phyloP scores from a whole-genome alignment of 2,113 vertebrate species.

The Tympanuchus pallidicinctus region DNA sequence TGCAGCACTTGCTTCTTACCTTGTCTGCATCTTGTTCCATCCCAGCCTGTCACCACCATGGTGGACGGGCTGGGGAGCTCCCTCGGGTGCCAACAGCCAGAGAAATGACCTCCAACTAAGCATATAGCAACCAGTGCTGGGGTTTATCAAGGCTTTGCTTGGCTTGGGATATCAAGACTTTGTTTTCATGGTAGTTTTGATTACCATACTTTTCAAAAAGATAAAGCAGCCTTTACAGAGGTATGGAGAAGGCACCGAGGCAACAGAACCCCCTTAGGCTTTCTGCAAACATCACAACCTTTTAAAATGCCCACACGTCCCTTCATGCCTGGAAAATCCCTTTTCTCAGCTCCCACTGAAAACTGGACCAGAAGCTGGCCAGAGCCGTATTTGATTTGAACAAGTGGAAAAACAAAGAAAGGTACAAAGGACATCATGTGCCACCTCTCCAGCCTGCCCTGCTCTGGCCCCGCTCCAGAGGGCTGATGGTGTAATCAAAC shows the following conservation, averaged over 20 bases:
- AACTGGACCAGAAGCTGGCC: background rate
- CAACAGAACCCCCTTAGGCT: background rate
- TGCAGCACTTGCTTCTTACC: fast-evolving
- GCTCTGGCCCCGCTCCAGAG: background rate
- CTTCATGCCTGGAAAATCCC: background rate
- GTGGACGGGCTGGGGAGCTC: background rate
- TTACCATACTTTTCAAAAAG: background rate
- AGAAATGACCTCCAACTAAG: background rate
- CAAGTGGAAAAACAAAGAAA: background rate
- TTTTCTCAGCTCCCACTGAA: background rate
- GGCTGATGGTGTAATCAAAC: background rate
- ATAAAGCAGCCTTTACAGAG: background rate
- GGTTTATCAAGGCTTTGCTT: background rate
- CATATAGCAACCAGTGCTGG: background rate
- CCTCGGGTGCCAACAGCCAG: background rate
- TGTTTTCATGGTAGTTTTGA: background rate
- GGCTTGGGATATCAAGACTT: background rate
- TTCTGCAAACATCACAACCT: background rate
- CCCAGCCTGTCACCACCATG: background rate
- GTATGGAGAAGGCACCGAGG: background rate
- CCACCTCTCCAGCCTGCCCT: background rate
- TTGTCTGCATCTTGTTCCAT: background rate
- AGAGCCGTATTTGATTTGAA: background rate
- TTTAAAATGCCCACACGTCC: background rate
- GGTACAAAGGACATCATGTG: background rate